These are phyloP conservation scores for Tetragonisca angustula DNA, from an alignment of 2,888 invertebrate species.

Conservation along the genomic window DNA sequence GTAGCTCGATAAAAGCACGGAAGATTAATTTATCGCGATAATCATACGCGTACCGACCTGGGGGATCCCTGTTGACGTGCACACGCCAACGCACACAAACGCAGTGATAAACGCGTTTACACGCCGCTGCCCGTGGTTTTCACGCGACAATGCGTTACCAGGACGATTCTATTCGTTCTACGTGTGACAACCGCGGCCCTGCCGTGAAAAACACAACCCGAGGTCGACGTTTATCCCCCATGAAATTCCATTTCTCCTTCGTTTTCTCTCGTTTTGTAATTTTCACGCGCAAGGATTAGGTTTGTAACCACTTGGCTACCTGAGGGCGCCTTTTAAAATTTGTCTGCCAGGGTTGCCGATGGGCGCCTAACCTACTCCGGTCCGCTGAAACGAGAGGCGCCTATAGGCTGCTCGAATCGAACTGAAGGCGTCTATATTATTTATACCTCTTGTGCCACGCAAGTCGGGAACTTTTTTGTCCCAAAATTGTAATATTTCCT, in stretches of 20 bases:
- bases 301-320: too few species aligned
- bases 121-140: slow-evolving; percentile 22
- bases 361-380: too few species aligned
- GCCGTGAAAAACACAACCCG: slow-evolving; percentile 14
- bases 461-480: too few species aligned
- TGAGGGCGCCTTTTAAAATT: too few species aligned
- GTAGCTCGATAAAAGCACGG: slow-evolving; percentile 21
- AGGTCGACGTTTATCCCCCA: slow-evolving; percentile 7
- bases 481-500: too few species aligned
- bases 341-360: too few species aligned
- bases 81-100: slow-evolving; percentile 4
- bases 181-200: slow-evolving; percentile 4
- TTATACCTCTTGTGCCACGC: too few species aligned
- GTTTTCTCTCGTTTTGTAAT: not conserved
- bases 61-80: slow-evolving; percentile 24
- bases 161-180: slow-evolving; percentile 37
- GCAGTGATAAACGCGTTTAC: slow-evolving; percentile 36
- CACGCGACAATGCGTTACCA: slow-evolving; percentile 41
- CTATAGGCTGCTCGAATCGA: too few species aligned
- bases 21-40: slow-evolving; percentile 42
- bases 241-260: not conserved
- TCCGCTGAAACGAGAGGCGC: too few species aligned
- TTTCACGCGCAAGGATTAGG: not conserved
- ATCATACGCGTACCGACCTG: slow-evolving; percentile 25
- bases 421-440: too few species aligned